Evolutionary conservation across 2,888 invertebrate genomes (phyloP).

Genomic region (Himalopsyche japonica): DNA sequence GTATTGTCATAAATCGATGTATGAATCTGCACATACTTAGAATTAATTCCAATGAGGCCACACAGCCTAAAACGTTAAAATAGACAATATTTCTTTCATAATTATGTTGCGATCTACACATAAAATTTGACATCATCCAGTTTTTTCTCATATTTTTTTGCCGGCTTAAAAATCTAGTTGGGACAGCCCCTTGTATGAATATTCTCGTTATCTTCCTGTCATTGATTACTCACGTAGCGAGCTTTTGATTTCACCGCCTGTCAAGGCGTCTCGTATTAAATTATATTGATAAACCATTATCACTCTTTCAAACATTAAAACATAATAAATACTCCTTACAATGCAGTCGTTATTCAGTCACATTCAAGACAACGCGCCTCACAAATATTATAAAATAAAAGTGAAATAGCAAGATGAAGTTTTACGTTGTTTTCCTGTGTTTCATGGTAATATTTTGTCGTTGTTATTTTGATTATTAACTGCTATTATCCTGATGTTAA

Average conservation of each 20-base stretch:
- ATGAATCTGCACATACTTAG: too few species aligned
- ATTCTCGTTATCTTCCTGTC: too few species aligned
- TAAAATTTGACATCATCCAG: too few species aligned
- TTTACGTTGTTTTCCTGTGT: not conserved
- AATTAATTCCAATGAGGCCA: too few species aligned
- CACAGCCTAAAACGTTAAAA: too few species aligned
- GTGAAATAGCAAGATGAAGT: not conserved
- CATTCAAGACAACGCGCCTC: conserved; percentile 8
- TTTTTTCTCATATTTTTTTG: too few species aligned
- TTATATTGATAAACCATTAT: conserved; percentile 34
- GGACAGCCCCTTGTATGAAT: too few species aligned
- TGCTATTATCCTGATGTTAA: too few species aligned
- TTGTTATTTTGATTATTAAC: not conserved
- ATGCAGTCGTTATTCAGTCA: conserved; percentile 48
- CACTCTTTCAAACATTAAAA: conserved; percentile 41
- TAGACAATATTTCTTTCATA: too few species aligned
- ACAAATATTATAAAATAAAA: not conserved
- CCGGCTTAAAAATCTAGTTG: too few species aligned
- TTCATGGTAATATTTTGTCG: not conserved
- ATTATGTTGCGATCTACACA: too few species aligned
- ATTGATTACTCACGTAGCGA: not conserved
- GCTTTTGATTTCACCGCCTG: not conserved
- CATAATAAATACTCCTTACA: conserved; percentile 46
- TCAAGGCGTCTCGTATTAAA: conserved; percentile 25
- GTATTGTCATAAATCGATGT: too few species aligned